Base-by-base conservation (phyloP, 92 coral and sea anemone genomes). In the Chrysogorgia sp. region DNA sequence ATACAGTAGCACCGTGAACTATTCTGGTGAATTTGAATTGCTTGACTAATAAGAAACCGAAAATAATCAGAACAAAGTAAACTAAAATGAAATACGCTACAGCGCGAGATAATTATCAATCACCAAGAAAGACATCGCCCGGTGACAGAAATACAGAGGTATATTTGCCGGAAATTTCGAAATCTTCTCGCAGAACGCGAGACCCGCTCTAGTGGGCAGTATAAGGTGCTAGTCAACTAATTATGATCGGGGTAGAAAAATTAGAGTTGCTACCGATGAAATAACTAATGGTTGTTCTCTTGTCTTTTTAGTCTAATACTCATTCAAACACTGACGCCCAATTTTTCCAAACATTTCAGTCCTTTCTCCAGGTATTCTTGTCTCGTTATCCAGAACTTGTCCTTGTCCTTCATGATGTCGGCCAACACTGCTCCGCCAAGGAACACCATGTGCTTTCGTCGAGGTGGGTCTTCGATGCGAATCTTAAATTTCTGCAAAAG, bases 401-500 rank as follows among this genome's bases (percentile, higher is more conserved):
- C 98, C 83, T 93, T 93, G 88, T 93, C 98, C 58, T 93, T 93
- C 98, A 93, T 93, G 84, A 93, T 93, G 62, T 93, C 98, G 1
- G 98, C 98, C 77, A 93, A 71, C 85, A 93, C 98, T 14, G 98
- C 98, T n/a, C 98, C 98, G 0, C 98, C 98, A 53, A 93, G 81
- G 83, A 93, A 93, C 20, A 93, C 98, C 98, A 93, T 93, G 88
- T 93, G 96, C 80, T 93, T 93, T 81, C 98, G 75, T 55, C 98
- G 81, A 24, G 98, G 98, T 23, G 98, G 98, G 45, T 93, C 98
- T 60, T 93, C 98, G 81, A 93, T 93, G 49, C 98, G 90, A 81
- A 93, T 93, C 83, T 93, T 93, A 89, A 93, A 93, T 93, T 93
- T 93, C 98, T 93, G 58, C 12, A 60, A 55, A 61, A 68, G 10